A percentile compares a stretch with the other conserved stretches of the same genome.
Evolutionary conservation across 37 sponge, comb jelly and placozoan genomes (phyloP).

Genomic region (Geodia barretti): DNA sequence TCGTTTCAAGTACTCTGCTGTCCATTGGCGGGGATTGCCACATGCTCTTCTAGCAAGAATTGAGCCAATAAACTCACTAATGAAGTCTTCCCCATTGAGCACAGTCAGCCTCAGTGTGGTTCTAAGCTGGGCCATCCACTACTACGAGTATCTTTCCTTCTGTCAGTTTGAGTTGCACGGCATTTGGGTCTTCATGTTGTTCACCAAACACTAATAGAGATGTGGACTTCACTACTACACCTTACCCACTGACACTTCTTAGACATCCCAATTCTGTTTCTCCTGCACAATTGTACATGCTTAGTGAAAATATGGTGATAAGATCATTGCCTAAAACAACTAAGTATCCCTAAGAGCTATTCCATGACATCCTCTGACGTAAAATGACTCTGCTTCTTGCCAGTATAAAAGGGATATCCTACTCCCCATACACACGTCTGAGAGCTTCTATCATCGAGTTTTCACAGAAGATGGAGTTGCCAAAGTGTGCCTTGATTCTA

Average conservation of each 20-base stretch:
- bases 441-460: too few relatives aligned
- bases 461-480: not conserved
- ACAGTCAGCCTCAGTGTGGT: slow-evolving; percentile 39
- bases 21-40: slow-evolving; percentile 56
- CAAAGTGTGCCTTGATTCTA: not conserved
- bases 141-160: slow-evolving; percentile 14
- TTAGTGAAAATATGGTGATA: too few relatives aligned
- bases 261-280: too few relatives aligned
- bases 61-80: not conserved
- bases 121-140: slow-evolving; percentile 43
- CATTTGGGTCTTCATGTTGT: not conserved
- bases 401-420: not conserved
- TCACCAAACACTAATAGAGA: too few relatives aligned
- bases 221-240: too few relatives aligned
- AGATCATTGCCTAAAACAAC: too few relatives aligned
- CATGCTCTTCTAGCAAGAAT: slow-evolving; percentile 26
- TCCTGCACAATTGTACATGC: too few relatives aligned
- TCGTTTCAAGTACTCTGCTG: slow-evolving; percentile 8
- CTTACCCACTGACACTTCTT: too few relatives aligned
- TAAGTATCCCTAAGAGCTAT: not conserved
- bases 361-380: not conserved
- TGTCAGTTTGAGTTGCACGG: not conserved
- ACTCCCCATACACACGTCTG: not conserved
- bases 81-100: not conserved
- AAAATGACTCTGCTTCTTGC: not conserved